Conservation (phyloP, 2,113 vertebrate species). For the Nannobrachium achirus region DNA sequence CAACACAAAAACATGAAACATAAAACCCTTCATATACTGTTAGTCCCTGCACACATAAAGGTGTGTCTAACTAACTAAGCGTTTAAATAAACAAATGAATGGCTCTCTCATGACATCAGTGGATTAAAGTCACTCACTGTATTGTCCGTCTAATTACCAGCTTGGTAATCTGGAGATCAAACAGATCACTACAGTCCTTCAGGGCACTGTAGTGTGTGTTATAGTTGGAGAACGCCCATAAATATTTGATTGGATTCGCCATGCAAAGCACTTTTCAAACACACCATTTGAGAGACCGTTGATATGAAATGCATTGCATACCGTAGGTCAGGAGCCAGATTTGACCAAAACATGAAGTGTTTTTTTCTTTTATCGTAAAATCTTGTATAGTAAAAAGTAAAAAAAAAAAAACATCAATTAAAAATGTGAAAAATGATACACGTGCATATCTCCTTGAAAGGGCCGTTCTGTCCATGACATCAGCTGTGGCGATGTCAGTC, state of each 20-base stretch:
- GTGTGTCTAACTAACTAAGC: constrained; percentile 48
- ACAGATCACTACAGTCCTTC: constrained; percentile 22
- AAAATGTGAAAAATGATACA: too few relatives aligned
- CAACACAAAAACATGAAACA: constrained; percentile 45
- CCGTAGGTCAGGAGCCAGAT: too few relatives aligned
- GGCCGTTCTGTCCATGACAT: too few relatives aligned
- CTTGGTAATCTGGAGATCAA: constrained; percentile 26
- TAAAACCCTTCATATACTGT: constrained; percentile 57
- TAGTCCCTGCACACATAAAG: constrained; percentile 61
- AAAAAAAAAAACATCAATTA: too few relatives aligned
- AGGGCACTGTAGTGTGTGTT: constrained; percentile 3
- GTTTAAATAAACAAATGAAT: constrained; percentile 44
- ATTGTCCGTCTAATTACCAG: constrained; percentile 55
- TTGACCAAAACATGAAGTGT: too few relatives aligned
- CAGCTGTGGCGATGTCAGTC: too few relatives aligned
- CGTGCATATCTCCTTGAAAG: too few relatives aligned
- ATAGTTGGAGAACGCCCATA: neutral
- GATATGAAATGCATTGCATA: neutral
- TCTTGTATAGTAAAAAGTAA: too few relatives aligned
- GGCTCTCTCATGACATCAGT: constrained; percentile 49
- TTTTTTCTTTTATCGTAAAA: too few relatives aligned
- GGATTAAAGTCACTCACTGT: constrained; percentile 35
- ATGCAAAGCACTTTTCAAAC: neutral
- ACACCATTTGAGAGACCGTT: neutral
- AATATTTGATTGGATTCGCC: neutral